phyloP scores from a whole-genome alignment of 2,113 vertebrate genomes.

The Pleuronectes platessa region DNA sequence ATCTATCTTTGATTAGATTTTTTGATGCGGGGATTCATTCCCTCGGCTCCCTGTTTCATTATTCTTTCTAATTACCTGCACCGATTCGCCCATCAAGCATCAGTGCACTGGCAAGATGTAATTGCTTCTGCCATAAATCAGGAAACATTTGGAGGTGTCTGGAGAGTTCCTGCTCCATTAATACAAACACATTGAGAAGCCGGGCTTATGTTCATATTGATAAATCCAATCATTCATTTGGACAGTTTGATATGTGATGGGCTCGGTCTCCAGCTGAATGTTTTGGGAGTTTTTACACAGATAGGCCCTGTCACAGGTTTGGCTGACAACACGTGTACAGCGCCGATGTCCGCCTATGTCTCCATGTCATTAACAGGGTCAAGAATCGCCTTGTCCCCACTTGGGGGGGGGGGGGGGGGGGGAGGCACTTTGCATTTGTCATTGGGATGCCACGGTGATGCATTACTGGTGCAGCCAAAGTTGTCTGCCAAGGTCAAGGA shows the following conservation, averaged over 20 bases:
- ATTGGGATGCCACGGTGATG: slow-evolving; percentile 29
- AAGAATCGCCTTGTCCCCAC: slow-evolving; percentile 3
- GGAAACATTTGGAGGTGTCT: slow-evolving; percentile 66
- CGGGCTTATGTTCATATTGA: slow-evolving; percentile 57
- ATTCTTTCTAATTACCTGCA: slow-evolving; percentile 83
- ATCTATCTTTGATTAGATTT: slow-evolving; percentile 81
- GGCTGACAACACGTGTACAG: not conserved
- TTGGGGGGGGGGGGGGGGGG: slow-evolving; percentile 27
- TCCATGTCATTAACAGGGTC: slow-evolving; percentile 34
- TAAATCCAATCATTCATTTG: slow-evolving; percentile 62
- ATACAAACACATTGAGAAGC: slow-evolving; percentile 59
- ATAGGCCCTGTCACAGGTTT: slow-evolving; percentile 21
- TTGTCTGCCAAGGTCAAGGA: slow-evolving; percentile 61
- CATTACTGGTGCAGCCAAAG: slow-evolving; percentile 28
- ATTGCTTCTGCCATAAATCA: slow-evolving; percentile 81
- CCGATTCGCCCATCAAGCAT: slow-evolving; percentile 73
- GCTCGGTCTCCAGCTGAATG: slow-evolving; percentile 25
- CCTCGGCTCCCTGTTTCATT: slow-evolving; percentile 75
- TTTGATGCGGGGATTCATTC: slow-evolving; percentile 77
- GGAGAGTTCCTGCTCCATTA: slow-evolving; percentile 61
- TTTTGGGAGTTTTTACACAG: no score
- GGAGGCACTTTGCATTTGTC: slow-evolving; percentile 35
- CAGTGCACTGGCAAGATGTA: slow-evolving; percentile 70
- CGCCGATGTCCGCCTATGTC: not conserved
- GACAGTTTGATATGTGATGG: slow-evolving; percentile 61